phyloP scores from a whole-genome alignment of 2,797 vertebrate species.

The Squalus acanthias region DNA sequence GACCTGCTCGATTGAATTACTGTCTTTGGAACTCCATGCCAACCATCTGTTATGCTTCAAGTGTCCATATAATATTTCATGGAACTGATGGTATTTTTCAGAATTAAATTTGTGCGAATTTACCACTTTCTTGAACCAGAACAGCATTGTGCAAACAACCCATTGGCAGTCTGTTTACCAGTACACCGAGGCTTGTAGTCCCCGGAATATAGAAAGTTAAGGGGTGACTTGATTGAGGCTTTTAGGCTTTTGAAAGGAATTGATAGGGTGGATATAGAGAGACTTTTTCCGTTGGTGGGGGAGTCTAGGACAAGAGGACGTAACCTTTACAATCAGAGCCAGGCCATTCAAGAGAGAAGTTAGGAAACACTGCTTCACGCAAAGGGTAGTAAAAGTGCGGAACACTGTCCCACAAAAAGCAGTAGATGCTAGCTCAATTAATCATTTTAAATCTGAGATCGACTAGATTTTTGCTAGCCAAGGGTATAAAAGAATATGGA shows the following conservation, averaged over 20 bases:
- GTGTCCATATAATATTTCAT: not conserved
- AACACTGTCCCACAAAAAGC: not conserved
- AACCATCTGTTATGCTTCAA: constrained; percentile 4
- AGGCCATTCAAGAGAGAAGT: not conserved
- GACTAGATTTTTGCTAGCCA: not conserved
- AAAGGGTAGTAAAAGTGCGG: not conserved
- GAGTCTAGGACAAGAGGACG: no score
- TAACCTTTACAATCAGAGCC: no score
- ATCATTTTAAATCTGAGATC: not conserved
- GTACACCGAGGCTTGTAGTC: not conserved
- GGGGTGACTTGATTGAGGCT: no score
- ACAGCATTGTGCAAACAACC: not conserved
- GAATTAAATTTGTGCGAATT: not conserved
- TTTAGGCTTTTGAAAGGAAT: no score
- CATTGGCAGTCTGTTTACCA: not conserved
- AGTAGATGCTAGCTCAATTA: not conserved
- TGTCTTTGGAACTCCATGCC: not conserved
- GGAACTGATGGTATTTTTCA: not conserved
- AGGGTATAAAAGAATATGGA: not conserved
- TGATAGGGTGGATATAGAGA: no score
- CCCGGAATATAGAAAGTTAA: no score
- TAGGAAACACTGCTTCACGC: not conserved
- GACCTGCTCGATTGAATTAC: constrained; percentile 1
- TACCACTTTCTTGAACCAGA: not conserved
- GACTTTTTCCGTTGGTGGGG: no score